These are phyloP conservation scores for Danaus chrysippus DNA, from an alignment of 2,888 invertebrate genomes.

Conservation along the genomic window DNA sequence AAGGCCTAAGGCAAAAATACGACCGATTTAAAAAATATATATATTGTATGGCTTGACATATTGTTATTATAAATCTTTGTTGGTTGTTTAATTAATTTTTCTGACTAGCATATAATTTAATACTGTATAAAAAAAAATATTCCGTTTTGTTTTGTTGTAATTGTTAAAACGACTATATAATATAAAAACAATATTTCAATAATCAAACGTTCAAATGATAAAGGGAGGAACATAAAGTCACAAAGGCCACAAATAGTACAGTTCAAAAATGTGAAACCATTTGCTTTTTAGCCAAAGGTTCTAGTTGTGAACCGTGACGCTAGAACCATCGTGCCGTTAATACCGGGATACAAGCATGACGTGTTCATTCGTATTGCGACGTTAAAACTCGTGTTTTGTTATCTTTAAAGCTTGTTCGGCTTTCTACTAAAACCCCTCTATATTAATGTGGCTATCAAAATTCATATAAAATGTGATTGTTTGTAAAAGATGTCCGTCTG, in stretches of 20 bases:
- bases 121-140: no score
- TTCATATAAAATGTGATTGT: slow-evolving; percentile 31
- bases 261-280: slow-evolving; percentile 36
- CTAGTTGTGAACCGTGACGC: slow-evolving; percentile 37
- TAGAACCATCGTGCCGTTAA: slow-evolving; percentile 36
- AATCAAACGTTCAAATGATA: slow-evolving; percentile 25
- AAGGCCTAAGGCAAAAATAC: no score
- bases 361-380: slow-evolving; percentile 40
- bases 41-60: no score
- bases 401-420: slow-evolving; percentile 37
- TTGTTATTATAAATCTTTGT: no score
- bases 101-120: no score
- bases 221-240: slow-evolving; percentile 33
- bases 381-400: slow-evolving; percentile 42
- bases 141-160: neutral
- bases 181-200: neutral
- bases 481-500: slow-evolving; percentile 17
- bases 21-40: no score
- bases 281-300: slow-evolving; percentile 30
- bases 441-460: slow-evolving; percentile 35
- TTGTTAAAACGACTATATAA: neutral
- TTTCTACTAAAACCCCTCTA: slow-evolving; percentile 31
- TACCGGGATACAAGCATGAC: slow-evolving; percentile 38
- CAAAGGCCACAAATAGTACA: slow-evolving; percentile 32
- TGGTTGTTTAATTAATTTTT: no score